Evolutionary conservation across 2,797 vertebrate species (phyloP).

Genomic region (Manis crassicaudata): DNA sequence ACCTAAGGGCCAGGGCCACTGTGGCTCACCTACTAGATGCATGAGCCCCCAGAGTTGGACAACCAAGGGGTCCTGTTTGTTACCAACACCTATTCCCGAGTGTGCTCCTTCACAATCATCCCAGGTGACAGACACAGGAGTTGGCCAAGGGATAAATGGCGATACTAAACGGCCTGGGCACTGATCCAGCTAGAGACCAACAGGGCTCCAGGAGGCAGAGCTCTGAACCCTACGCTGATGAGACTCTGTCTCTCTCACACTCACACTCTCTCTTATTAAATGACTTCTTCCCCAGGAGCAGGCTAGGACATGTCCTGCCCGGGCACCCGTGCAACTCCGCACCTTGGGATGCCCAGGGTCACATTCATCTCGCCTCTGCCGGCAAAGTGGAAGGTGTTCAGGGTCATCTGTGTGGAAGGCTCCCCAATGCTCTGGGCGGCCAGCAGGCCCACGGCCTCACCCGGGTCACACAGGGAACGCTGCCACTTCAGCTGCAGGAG

Average conservation of each 20-base stretch:
- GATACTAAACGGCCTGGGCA: background rate
- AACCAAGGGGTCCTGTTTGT: background rate
- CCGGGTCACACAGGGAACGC: constrained; percentile 94
- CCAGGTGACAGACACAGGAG: background rate
- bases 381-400: constrained; percentile 99
- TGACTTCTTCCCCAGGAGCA: background rate
- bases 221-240: background rate
- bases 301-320: fast-evolving
- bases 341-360: constrained; percentile 98
- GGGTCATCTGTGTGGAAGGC: constrained; percentile 99
- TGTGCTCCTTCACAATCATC: background rate
- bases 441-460: constrained; percentile 96
- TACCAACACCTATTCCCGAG: background rate
- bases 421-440: constrained; percentile 98
- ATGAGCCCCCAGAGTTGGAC: background rate
- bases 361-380: constrained; percentile 99
- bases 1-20: background rate
- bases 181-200: background rate
- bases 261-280: background rate
- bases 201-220: background rate
- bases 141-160: background rate
- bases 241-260: background rate
- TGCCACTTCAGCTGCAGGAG: constrained; percentile 97
- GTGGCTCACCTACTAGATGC: background rate
- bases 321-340: background rate